These are phyloP conservation scores for Holcopasites calliopsidis DNA, from an alignment of 1,140 invertebrate genomes.

Conservation along the genomic window DNA sequence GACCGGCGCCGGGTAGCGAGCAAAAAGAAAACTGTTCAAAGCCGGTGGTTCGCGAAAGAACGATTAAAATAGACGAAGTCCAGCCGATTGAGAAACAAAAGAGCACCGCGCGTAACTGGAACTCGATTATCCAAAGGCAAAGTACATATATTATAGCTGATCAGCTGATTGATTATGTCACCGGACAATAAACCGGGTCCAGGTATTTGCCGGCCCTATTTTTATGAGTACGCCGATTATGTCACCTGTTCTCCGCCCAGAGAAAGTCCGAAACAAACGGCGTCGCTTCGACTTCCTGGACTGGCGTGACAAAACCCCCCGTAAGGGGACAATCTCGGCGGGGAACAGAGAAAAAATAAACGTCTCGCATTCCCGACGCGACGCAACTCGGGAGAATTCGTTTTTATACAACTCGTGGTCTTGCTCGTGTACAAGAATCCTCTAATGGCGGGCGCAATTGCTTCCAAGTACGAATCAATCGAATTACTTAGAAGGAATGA, in stretches of 20 bases:
- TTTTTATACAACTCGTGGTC: constrained; percentile 19
- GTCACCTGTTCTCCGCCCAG: constrained; percentile 42
- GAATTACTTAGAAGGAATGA: constrained; percentile 15
- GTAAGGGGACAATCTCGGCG: background rate
- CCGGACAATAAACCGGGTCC: constrained; percentile 3
- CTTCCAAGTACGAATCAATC: background rate
- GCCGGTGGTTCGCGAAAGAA: too few relatives aligned
- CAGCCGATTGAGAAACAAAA: too few relatives aligned
- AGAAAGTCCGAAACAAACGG: constrained; percentile 48
- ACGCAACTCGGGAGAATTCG: background rate
- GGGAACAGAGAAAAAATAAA: constrained; percentile 10
- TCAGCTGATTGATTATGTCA: constrained; percentile 1
- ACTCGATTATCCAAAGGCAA: background rate
- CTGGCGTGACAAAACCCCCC: constrained; percentile 49
- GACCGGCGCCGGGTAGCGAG: too few relatives aligned
- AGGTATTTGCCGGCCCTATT: background rate
- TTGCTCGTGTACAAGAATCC: background rate
- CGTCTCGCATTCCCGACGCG: background rate
- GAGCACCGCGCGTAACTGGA: background rate
- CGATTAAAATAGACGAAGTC: too few relatives aligned
- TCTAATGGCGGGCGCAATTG: background rate
- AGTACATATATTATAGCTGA: background rate
- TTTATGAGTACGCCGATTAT: constrained; percentile 44
- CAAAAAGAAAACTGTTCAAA: too few relatives aligned
- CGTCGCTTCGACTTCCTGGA: constrained; percentile 50